Conservation (phyloP, 1,140 invertebrate genomes). For the Drosophila grimshawi region DNA sequence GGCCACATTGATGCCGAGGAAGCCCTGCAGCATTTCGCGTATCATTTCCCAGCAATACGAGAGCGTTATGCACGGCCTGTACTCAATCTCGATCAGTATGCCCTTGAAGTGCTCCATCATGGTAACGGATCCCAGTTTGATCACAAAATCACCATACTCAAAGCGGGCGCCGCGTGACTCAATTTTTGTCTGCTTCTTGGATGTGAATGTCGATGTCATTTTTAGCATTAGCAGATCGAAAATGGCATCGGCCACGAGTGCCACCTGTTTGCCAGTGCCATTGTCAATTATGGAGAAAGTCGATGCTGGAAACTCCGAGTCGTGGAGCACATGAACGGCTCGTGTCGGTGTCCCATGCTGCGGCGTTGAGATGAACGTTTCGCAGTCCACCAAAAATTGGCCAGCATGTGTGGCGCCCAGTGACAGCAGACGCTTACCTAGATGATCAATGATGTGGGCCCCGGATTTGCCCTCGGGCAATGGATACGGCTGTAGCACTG, state of each 20-base stretch:
- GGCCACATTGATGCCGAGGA: conserved; percentile 91
- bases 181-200: conserved; percentile 94
- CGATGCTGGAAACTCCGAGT: conserved; percentile 97
- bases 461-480: conserved; percentile 94
- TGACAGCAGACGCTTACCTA: conserved; percentile 93
- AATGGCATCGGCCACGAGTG: conserved; percentile 94
- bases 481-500: conserved; percentile 91
- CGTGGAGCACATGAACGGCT: conserved; percentile 95
- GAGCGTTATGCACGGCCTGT: conserved; percentile 94
- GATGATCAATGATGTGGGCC: conserved; percentile 92
- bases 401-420: conserved; percentile 94
- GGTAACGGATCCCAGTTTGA: conserved; percentile 96
- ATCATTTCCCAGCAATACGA: conserved; percentile 96
- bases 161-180: conserved; percentile 97
- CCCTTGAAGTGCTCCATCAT: conserved; percentile 98
- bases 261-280: conserved; percentile 91
- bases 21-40: conserved; percentile 95
- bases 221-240: conserved; percentile 97
- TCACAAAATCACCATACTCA: conserved; percentile 96
- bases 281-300: conserved; percentile 97
- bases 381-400: conserved; percentile 97
- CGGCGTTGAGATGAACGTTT: conserved; percentile 94
- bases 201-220: conserved; percentile 93
- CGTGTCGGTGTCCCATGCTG: conserved; percentile 87
- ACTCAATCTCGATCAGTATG: conserved; percentile 97